phyloP scores from a whole-genome alignment of 1,140 invertebrate species.

The Calosoma granatense region DNA sequence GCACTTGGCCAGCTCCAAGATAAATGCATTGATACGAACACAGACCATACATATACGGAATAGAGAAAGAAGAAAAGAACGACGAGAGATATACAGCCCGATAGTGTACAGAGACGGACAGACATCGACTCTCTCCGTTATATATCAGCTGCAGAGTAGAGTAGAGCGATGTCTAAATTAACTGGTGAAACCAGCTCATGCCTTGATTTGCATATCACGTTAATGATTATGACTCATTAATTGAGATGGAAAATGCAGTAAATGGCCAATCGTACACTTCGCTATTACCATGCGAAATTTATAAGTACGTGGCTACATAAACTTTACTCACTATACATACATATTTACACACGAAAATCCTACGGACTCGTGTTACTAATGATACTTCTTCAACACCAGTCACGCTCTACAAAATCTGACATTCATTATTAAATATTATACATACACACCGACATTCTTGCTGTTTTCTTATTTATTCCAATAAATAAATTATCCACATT shows the following conservation, averaged over 20 bases:
- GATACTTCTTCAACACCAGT: too few relatives aligned
- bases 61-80: not conserved
- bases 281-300: conserved; percentile 2
- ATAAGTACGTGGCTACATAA: not conserved
- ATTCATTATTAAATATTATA: too few relatives aligned
- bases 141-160: not conserved
- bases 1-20: not conserved
- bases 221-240: conserved; percentile 5
- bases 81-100: not conserved
- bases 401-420: too few relatives aligned
- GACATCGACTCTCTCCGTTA: not conserved
- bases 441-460: too few relatives aligned
- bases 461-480: too few relatives aligned
- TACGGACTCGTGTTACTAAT: too few relatives aligned
- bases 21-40: not conserved
- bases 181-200: not conserved
- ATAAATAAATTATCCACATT: too few relatives aligned
- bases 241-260: not conserved
- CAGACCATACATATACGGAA: not conserved
- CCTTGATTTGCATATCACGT: conserved; percentile 1
- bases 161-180: not conserved
- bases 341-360: too few relatives aligned
- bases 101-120: not conserved
- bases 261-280: not conserved
- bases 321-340: too few relatives aligned